Evolutionary conservation across 1,140 invertebrate species (phyloP).

Genomic region (Hormaphis cornu): DNA sequence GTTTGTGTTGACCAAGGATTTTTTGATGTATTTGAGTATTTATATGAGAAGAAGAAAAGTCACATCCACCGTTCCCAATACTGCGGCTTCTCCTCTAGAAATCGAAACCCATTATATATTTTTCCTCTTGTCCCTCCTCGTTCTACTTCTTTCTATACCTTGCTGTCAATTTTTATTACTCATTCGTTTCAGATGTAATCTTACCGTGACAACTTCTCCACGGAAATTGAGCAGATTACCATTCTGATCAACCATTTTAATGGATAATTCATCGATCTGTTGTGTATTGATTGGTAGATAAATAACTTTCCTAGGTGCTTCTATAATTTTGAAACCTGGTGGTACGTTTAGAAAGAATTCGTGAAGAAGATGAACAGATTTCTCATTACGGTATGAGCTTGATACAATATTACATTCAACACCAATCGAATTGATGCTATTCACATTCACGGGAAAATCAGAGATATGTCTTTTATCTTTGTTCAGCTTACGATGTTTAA

Average conservation of each 20-base stretch:
- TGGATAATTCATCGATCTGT: slow-evolving; percentile 33
- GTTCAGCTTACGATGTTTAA: background rate
- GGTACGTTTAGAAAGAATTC: slow-evolving; percentile 38
- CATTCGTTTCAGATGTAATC: slow-evolving; percentile 35
- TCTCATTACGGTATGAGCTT: slow-evolving; percentile 39
- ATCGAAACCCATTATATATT: too few relatives aligned
- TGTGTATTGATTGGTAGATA: slow-evolving; percentile 34
- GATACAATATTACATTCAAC: slow-evolving; percentile 31
- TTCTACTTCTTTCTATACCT: too few relatives aligned
- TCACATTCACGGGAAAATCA: slow-evolving; percentile 11
- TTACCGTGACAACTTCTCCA: slow-evolving; percentile 33
- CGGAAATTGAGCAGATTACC: slow-evolving; percentile 34
- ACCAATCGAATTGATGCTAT: slow-evolving; percentile 1
- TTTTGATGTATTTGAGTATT: too few relatives aligned
- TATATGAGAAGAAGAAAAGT: too few relatives aligned
- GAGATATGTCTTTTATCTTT: background rate
- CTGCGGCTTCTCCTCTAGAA: too few relatives aligned
- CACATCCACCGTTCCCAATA: too few relatives aligned
- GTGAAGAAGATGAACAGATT: slow-evolving; percentile 38
- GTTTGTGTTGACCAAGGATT: too few relatives aligned
- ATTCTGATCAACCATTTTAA: slow-evolving; percentile 34
- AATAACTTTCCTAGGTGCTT: slow-evolving; percentile 35
- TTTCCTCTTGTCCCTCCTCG: too few relatives aligned
- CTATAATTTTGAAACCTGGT: slow-evolving; percentile 39
- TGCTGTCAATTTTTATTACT: slow-evolving; percentile 32